Conservation (phyloP, 2,113 vertebrate genomes). For the Perca fluviatilis region DNA sequence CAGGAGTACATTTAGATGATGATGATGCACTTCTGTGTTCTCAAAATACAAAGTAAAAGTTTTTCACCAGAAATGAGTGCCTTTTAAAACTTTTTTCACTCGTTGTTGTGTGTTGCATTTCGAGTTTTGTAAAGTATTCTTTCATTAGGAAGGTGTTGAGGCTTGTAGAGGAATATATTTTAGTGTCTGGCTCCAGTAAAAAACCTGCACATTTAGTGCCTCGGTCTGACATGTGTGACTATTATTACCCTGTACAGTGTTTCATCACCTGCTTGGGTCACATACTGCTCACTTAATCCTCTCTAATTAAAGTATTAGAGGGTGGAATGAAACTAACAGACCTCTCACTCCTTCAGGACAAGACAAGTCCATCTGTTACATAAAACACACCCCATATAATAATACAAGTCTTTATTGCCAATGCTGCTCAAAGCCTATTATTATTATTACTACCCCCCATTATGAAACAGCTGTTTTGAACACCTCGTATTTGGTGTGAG, state of each 20-base stretch:
- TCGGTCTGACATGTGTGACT: not conserved
- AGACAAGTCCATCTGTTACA: constrained; percentile 68
- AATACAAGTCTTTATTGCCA: constrained; percentile 21
- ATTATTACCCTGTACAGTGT: constrained; percentile 53
- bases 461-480: constrained; percentile 65
- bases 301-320: constrained; percentile 66
- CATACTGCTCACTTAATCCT: constrained; percentile 62
- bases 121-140: not conserved
- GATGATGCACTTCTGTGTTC: not conserved
- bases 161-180: not conserved
- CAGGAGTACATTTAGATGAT: too few species aligned
- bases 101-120: not conserved
- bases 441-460: constrained; percentile 9
- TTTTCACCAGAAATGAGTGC: not conserved
- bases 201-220: constrained; percentile 14
- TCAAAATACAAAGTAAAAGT: not conserved
- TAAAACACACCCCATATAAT: constrained; percentile 63
- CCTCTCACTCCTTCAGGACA: constrained; percentile 61
- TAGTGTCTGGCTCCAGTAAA: not conserved
- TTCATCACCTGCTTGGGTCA: constrained; percentile 67
- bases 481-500: constrained; percentile 24
- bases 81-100: not conserved
- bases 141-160: not conserved
- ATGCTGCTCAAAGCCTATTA: constrained; percentile 48
- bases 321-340: constrained; percentile 67